Evolutionary conservation across 2,113 vertebrate species (phyloP).

Genomic region (Galemys pyrenaicus): DNA sequence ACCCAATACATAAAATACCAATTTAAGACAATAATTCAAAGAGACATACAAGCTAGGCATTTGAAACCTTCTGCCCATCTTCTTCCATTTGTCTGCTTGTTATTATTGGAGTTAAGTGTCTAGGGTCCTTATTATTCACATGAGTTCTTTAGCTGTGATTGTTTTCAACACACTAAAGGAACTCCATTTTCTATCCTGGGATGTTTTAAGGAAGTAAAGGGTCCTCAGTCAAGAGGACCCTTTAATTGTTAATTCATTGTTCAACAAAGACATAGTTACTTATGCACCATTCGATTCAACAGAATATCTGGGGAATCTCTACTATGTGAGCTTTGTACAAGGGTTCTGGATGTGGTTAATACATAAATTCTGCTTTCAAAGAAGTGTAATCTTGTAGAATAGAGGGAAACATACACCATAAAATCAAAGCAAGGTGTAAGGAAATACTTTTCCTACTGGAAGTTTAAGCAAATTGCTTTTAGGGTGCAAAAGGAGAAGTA

Average conservation of each 20-base stretch:
- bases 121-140: not conserved
- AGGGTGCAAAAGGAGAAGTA: not conserved
- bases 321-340: not conserved
- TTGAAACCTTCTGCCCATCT: not conserved
- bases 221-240: not conserved
- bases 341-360: not conserved
- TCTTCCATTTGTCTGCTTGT: not conserved
- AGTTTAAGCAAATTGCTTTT: not conserved
- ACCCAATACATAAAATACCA: not conserved
- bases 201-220: not conserved
- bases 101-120: not conserved
- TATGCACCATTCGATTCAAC: not conserved
- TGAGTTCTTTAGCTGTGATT: not conserved
- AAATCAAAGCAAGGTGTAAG: not conserved
- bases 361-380: not conserved
- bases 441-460: not conserved
- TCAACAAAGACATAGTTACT: not conserved
- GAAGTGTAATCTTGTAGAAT: not conserved
- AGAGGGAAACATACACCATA: not conserved
- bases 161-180: not conserved
- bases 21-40: constrained; percentile 20
- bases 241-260: not conserved
- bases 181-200: not conserved
- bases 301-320: not conserved
- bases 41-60: not conserved